These are phyloP conservation scores for Rhinoderma darwinii DNA, from an alignment of 2,113 vertebrate species.

Conservation along the genomic window DNA sequence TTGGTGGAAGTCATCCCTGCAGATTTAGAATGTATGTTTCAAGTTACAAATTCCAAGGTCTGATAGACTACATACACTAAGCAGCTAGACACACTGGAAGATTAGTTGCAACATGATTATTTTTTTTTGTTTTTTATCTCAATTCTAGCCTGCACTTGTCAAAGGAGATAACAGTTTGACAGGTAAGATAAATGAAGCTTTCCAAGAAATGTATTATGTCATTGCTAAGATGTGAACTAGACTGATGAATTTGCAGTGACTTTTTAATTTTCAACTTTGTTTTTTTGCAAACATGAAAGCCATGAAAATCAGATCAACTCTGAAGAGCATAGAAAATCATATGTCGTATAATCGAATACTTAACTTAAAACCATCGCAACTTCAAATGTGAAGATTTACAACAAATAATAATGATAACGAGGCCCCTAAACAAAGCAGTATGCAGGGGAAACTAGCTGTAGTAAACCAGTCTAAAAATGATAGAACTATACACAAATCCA, in stretches of 20 bases:
- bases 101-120: constrained; percentile 21
- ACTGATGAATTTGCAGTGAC: background rate
- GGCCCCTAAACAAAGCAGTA: too few species aligned
- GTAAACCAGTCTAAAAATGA: too few species aligned
- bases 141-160: constrained; percentile 29
- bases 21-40: background rate
- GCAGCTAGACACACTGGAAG: background rate
- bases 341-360: too few species aligned
- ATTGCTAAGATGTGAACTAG: background rate
- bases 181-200: constrained; percentile 25
- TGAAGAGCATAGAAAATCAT: too few species aligned
- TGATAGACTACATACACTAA: background rate
- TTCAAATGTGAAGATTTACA: background rate
- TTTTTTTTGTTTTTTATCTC: background rate
- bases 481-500: too few species aligned
- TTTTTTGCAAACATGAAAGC: background rate
- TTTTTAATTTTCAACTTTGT: too few species aligned
- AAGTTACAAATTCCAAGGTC: background rate
- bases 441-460: too few species aligned
- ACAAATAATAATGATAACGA: too few species aligned
- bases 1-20: background rate
- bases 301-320: background rate
- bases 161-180: constrained; percentile 30
- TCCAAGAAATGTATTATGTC: constrained; percentile 22
- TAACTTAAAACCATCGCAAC: background rate